These are phyloP conservation scores for Sebastolobus alascanus DNA, from an alignment of 2,797 vertebrate species.

Conservation along the genomic window DNA sequence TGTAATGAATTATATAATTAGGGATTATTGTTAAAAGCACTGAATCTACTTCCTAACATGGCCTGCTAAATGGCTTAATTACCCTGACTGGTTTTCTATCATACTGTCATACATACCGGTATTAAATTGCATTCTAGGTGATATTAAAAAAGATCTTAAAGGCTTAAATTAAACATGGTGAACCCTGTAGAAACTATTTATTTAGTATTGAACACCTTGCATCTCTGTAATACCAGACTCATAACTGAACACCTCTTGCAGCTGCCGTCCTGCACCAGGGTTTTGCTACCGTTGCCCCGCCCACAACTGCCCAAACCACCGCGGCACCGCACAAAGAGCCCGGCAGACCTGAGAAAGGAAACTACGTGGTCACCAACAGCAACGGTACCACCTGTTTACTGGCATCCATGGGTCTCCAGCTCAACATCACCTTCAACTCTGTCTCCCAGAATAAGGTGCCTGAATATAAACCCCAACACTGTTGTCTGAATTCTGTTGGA, in stretches of 20 bases:
- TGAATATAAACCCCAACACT: not conserved
- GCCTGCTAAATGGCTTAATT: not conserved
- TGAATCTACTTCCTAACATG: not conserved
- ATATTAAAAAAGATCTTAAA: not conserved
- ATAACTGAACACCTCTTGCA: conserved; percentile 39
- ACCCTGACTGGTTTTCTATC: not conserved
- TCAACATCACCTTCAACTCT: conserved; percentile 89
- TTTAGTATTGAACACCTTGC: not conserved
- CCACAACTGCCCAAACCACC: conserved; percentile 65
- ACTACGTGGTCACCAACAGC: conserved; percentile 84
- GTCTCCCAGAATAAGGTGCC: conserved; percentile 78
- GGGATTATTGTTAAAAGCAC: not conserved
- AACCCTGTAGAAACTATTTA: not conserved
- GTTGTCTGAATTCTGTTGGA: not conserved
- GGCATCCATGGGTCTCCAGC: conserved; percentile 89
- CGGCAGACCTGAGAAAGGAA: conserved; percentile 77
- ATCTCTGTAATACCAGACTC: not conserved
- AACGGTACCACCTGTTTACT: conserved; percentile 80
- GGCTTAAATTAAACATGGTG: not conserved
- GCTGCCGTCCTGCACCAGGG: conserved; percentile 70
- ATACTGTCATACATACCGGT: not conserved
- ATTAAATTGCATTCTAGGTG: not conserved
- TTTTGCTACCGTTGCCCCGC: conserved; percentile 66
- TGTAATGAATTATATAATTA: not conserved
- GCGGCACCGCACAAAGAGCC: conserved; percentile 73